Evolutionary conservation across 1,140 invertebrate genomes (phyloP), one percentile per base, ranked within the genome.

Genomic region (Gryon sp.): DNA sequence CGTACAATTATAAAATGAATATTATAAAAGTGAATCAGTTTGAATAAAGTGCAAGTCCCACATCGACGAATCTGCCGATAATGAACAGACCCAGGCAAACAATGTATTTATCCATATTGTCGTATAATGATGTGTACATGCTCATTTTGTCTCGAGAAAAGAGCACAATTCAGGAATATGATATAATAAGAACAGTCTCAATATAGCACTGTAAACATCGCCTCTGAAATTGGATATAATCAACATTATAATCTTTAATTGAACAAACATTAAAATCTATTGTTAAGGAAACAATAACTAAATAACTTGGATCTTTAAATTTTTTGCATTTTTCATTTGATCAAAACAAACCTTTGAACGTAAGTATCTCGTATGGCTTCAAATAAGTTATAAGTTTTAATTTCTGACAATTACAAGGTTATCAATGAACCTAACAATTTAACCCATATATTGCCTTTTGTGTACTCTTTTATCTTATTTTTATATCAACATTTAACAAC

Each of bases 11-110:
- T 0, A 95, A 94, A 38, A 99, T 90, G 83, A 98, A 99, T 85
- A 99, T 97, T 76, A 98, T 92, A 99, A 95, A 90, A 99, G 99
- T 14, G 96, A 96, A 90, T 99, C 98, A 15, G 93, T 92, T 86
- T 97, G 95, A 90, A 99, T 97, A 83, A 99, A 98, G 84, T 99
- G 99, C 22, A 97, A 91, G 90, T 99, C 98, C 98, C 98, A 99
- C 93, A 99, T 96, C 70, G 92, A 92, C 55, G 95, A 92, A 46
- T 96, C 94, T 5, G 98, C 95, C 76, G 95, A 93, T 41, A 98
- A 90, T 78, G 92, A 94, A 86, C 97, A 98, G 16, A 93, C 93
- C 14, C 93, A 92, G 16, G 97, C 93, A 90, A 99, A 98, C 12
- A 99, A 86, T 41, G 95, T 95, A 76, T 93, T 93, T 80, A 99